phyloP scores from a whole-genome alignment of 1,140 invertebrate species.

The Lepidotrigona ventralis region DNA sequence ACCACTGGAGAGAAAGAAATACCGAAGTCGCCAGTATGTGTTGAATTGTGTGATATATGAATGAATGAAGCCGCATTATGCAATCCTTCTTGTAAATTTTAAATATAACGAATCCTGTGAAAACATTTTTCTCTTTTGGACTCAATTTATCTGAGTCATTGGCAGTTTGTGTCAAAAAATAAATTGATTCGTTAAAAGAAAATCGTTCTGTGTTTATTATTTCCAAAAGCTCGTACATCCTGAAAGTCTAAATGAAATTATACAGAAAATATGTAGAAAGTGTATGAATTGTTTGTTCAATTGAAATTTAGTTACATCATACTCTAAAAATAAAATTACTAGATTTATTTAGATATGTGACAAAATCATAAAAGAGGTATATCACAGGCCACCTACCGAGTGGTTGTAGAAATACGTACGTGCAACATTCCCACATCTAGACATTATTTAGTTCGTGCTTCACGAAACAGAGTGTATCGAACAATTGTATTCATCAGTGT shows the following conservation, averaged over 20 bases:
- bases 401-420: not conserved
- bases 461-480: constrained; percentile 50
- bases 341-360: not conserved
- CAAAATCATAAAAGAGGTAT: not conserved
- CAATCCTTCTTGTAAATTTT: constrained; percentile 53
- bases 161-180: constrained; percentile 56
- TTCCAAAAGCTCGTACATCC: not conserved
- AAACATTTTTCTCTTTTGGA: constrained; percentile 34
- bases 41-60: constrained; percentile 16
- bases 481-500: constrained; percentile 39
- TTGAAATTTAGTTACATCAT: not conserved
- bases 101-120: constrained; percentile 42
- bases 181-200: constrained; percentile 58
- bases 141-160: constrained; percentile 44
- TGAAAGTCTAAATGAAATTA: too few species aligned
- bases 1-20: constrained; percentile 10
- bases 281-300: not conserved
- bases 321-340: not conserved
- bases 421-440: not conserved
- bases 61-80: constrained; percentile 39
- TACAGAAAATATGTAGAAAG: not conserved
- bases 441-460: constrained; percentile 13
- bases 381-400: constrained; percentile 14
- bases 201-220: constrained; percentile 13
- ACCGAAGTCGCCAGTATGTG: constrained; percentile 11